Base-by-base conservation (phyloP, 2,797 vertebrate species). In the Spea hammondii region DNA sequence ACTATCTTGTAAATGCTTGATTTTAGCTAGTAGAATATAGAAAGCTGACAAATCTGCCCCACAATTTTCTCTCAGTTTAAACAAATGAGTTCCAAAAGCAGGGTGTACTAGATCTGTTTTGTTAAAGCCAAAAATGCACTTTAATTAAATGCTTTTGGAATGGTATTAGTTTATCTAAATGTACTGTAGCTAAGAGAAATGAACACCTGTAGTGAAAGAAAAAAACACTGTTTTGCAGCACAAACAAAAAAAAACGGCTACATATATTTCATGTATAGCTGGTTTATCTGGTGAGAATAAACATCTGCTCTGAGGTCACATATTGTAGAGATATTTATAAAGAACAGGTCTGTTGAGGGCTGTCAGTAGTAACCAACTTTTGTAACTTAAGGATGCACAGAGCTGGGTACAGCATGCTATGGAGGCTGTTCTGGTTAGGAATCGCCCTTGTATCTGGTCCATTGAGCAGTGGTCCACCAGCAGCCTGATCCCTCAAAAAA, bases 1-100 rank as follows among this genome's bases (percentile, higher is more conserved):
- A 78, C 70, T 78, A 62, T 69, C 78, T 78, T 78, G 70, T 65
- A 77, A 78, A 74, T 82, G 74, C 10, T 65, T 50, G 62, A 54
- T 77, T 82, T 69, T 73, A 74, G 45, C 71, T 53, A 74, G 70
- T n/a, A 50, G 78, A 66, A 77, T 64, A 57, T 48, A 65, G 79
- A 65, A 81, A 73, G 69, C 48, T 62, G 79, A 77, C 77, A 77
- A 77, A 74, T 65, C 59, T 77, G 72, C 62, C 55, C 64, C 64
- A 70, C 44, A 54, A 57, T 8, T 77, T 65, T 6, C 45, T 70
- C 13, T 62, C 13, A 60, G 53, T 5, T 50, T 46, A 65, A 78
- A 59, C 67, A 80, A 76, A 76, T 70, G 65, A 65, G 57, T 69
- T 64, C n/a, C 49, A 51, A 32, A 51, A 48, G 46, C 45, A 67